Evolutionary conservation across 1,140 invertebrate genomes (phyloP).

Genomic region (Agrilus planipennis): DNA sequence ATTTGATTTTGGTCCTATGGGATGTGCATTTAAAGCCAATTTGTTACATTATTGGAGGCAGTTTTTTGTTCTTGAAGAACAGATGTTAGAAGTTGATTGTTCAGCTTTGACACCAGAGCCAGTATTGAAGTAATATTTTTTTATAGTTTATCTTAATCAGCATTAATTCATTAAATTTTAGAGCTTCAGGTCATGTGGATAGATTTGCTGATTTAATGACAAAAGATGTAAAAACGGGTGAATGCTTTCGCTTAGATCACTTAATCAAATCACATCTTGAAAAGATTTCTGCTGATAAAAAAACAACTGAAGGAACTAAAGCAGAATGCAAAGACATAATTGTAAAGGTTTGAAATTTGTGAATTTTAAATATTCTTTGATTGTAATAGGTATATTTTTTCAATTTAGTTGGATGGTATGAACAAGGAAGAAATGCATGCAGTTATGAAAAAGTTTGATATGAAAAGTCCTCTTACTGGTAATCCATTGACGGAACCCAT

Average conservation of each 20-base stretch:
- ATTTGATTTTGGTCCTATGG: slow-evolving; percentile 99
- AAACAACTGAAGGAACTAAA: slow-evolving; percentile 55
- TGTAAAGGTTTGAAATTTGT: slow-evolving; percentile 43
- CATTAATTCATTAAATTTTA: slow-evolving; percentile 37
- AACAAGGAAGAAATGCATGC: slow-evolving; percentile 79
- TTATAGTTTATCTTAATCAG: too few relatives aligned
- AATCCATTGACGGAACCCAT: slow-evolving; percentile 92
- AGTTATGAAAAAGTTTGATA: slow-evolving; percentile 74
- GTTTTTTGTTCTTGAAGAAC: slow-evolving; percentile 94
- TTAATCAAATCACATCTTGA: slow-evolving; percentile 95
- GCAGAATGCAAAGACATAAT: slow-evolving; percentile 70
- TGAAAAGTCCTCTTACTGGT: slow-evolving; percentile 89
- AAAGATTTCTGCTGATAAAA: slow-evolving; percentile 79
- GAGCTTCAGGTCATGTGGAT: slow-evolving; percentile 96
- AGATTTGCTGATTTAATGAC: slow-evolving; percentile 99
- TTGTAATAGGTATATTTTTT: background rate
- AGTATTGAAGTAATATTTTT: slow-evolving; percentile 65
- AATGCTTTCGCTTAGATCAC: slow-evolving; percentile 96
- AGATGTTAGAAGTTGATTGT: slow-evolving; percentile 98
- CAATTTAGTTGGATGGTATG: slow-evolving; percentile 63
- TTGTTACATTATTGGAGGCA: slow-evolving; percentile 88
- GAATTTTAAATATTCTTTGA: background rate
- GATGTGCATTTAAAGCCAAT: slow-evolving; percentile 95
- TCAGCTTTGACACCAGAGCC: slow-evolving; percentile 94
- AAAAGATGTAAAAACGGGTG: slow-evolving; percentile 90